Base-by-base conservation (phyloP, 1,140 invertebrate genomes). In the Micrasema minimum region DNA sequence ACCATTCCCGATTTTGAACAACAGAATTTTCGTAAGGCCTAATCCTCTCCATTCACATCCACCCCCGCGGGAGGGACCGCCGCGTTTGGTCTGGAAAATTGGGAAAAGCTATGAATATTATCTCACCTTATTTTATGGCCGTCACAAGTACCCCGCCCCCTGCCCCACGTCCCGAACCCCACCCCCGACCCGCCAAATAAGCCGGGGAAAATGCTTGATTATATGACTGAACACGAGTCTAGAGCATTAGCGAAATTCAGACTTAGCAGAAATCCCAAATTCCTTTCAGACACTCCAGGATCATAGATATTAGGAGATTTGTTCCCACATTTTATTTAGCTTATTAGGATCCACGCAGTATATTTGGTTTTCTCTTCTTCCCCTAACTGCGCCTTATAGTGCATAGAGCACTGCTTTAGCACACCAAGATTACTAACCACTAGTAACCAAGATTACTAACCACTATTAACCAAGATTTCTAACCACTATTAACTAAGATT, bases 41-140 rank as follows among this genome's bases (percentile, higher is more conserved):
- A 64, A 64, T 64, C 59, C 59, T 46, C 59, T 48, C 59, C 43
- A 64, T 64, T 64, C 59, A 64, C 59, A 23, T 45, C 16, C n/a
- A 31, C 55, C 38, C 59, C 59, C 59, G 22, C 41, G 59, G 43
- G 59, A 31, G 14, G 59, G 59, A 20, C 59, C 43, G 59, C 59
- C 22, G 45, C 46, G 38, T 64, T 23, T 22, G 45, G 43, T 64
- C 59, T 64, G 59, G 59, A 46, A 64, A 64, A 64, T 64, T 64
- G 59, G 59, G 41, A 71, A 75, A 71, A 66, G 73, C 73, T 75
- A 71, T 75, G 73, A 75, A 75, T 75, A 75, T 75, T 75, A 75
- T 75, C 73, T 75, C 70, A 75, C 70, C 73, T 75, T 75, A 75
- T 72, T 75, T 71, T 75, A 72, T 75, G 69, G 69, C 66, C 66